phyloP scores from a whole-genome alignment of 1,140 invertebrate genomes.

The Neocloeon triangulifer region DNA sequence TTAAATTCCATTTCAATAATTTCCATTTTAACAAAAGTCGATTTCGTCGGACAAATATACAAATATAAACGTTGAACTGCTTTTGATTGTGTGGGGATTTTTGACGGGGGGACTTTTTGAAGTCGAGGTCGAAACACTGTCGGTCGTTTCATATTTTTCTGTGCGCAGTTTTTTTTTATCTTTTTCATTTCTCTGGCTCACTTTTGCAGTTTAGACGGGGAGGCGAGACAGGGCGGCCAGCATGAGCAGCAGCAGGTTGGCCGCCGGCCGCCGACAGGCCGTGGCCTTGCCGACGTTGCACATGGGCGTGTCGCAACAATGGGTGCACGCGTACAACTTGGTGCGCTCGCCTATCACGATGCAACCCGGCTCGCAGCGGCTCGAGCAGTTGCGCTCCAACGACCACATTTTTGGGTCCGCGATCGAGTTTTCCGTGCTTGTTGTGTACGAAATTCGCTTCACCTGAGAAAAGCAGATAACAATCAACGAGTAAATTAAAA shows the following conservation, averaged over 20 bases:
- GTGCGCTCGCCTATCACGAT: slow-evolving; percentile 64
- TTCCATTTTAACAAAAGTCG: too few species aligned
- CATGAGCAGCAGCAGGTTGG: neutral
- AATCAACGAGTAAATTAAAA: neutral
- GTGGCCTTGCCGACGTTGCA: slow-evolving; percentile 54
- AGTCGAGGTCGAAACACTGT: too few species aligned
- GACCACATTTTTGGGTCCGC: slow-evolving; percentile 50
- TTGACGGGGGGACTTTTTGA: too few species aligned
- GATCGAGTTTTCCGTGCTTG: slow-evolving; percentile 55
- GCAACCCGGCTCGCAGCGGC: slow-evolving; percentile 61
- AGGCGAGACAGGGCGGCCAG: neutral
- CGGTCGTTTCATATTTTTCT: too few species aligned
- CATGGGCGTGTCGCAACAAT: slow-evolving; percentile 47
- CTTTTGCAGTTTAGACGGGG: too few species aligned
- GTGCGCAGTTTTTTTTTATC: too few species aligned
- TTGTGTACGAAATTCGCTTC: slow-evolving; percentile 59
- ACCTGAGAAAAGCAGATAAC: slow-evolving; percentile 29
- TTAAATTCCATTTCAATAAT: too few species aligned
- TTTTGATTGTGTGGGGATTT: too few species aligned
- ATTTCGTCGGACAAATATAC: too few species aligned
- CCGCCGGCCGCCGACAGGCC: neutral
- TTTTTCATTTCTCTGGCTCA: too few species aligned
- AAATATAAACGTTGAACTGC: too few species aligned
- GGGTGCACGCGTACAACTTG: slow-evolving; percentile 60
- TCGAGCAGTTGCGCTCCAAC: slow-evolving; percentile 54